Evolutionary conservation across 2,888 invertebrate species (phyloP).

Genomic region (Apotomis turbidana): DNA sequence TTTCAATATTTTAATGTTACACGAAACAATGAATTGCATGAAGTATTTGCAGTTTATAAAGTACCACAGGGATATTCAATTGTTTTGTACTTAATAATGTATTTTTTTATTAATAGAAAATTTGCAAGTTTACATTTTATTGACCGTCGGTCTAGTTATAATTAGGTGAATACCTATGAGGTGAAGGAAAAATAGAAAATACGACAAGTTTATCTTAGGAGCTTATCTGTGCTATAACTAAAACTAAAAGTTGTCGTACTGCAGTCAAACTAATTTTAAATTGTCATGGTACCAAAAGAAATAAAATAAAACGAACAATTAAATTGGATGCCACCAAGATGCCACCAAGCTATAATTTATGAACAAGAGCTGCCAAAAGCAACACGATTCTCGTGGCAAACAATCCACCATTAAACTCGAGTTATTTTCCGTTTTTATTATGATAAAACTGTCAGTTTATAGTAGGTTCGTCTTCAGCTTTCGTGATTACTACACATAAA

Average conservation of each 20-base stretch:
- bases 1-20: conserved; percentile 18
- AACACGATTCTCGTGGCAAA: conserved; percentile 15
- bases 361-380: conserved; percentile 27
- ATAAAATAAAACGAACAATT: conserved; percentile 14
- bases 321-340: conserved; percentile 20
- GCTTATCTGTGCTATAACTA: background rate
- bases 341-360: conserved; percentile 31
- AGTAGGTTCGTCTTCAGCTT: background rate
- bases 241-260: background rate
- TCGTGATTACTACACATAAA: background rate
- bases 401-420: conserved; percentile 26
- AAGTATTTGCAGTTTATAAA: background rate
- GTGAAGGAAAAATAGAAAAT: no score
- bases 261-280: conserved; percentile 15
- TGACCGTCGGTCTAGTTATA: no score
- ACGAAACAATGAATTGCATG: conserved; percentile 1
- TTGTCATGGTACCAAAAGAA: background rate
- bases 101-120: no score
- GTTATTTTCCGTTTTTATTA: conserved; percentile 1
- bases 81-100: background rate
- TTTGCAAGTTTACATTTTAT: no score
- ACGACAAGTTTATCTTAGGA: no score
- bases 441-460: background rate
- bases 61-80: background rate
- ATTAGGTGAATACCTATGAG: no score